Evolutionary conservation across 2,797 vertebrate genomes (phyloP), one percentile per base, ranked within the genome.

Genomic region (Cirrhinus mrigala): DNA sequence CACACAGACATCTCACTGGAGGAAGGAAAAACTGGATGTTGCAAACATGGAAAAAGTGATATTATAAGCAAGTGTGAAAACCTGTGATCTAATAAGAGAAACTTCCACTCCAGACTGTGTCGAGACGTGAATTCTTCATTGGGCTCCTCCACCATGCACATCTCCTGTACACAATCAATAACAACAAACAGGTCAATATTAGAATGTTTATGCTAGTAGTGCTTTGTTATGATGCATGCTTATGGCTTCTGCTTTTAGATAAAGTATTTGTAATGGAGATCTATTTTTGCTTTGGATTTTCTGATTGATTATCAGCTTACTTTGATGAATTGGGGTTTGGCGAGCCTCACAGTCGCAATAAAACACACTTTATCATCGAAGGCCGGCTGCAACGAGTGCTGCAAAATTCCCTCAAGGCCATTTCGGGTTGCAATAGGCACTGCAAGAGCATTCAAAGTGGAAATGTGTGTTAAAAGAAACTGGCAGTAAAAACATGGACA

Each of bases 41-140:
- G 20, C 22, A 40, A 22, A 82, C 15, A 79, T n/a, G 22, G 1
- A 44, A 14, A 33, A 22, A 66, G 20, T 16, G 24, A 76, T 15
- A 33, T 40, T 22, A 18, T 7, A 22, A 74, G 22, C 60, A 14
- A 46, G 78, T 73, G 18, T 76, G 68, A 62, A 90, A 94, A 98
- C 98, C 98, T 97, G 92, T 99, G 98, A 94, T 99, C 98, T 93
- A 99, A 95, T 90, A 99, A 97, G 73, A 99, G 96, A 92, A 99
- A 99, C 92, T 99, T 99, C 98, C 98, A 99, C 92, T 99, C 98
- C 91, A 99, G 95, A 93, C 98, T 99, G 95, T 99, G 98, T 91
- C 98, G 95, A 56, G 98, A 99, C 83, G 98, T 99, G 91, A 99
- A 99, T 92, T 99, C 98, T 94, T 98, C 98, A 87, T 97, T 98